These are phyloP conservation scores for Nesidiocoris tenuis DNA, from an alignment of 2,888 invertebrate genomes.

Conservation along the genomic window DNA sequence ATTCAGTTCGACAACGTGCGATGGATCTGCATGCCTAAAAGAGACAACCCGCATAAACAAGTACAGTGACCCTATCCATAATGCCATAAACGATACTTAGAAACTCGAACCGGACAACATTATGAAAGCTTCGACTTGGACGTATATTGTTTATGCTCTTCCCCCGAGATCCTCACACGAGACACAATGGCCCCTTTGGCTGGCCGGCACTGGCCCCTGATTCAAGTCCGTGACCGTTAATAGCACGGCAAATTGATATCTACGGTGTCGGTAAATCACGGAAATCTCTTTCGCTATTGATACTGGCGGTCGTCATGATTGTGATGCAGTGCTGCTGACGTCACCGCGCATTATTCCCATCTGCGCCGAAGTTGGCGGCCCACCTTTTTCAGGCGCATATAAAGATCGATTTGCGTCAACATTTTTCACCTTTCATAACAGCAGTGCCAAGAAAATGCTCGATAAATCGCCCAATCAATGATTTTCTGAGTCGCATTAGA, in stretches of 20 bases:
- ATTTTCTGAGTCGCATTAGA: not conserved
- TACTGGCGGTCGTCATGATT: not conserved
- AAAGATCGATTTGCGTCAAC: not conserved
- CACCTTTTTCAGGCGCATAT: not conserved
- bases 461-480: not conserved
- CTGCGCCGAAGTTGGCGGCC: not conserved
- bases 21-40: too few relatives aligned
- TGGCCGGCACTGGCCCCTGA: not conserved
- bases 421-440: not conserved
- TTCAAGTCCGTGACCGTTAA: not conserved
- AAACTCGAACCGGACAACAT: not conserved
- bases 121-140: not conserved
- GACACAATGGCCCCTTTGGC: not conserved
- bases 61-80: too few relatives aligned
- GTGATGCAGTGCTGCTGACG: not conserved
- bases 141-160: not conserved
- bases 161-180: not conserved
- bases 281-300: not conserved
- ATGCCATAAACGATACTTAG: not conserved
- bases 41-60: too few relatives aligned
- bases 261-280: not conserved
- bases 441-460: not conserved
- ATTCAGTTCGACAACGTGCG: too few relatives aligned
- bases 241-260: not conserved
- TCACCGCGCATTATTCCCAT: not conserved